Conservation (phyloP, 2,113 vertebrate genomes). For the Callipepla squamata region DNA sequence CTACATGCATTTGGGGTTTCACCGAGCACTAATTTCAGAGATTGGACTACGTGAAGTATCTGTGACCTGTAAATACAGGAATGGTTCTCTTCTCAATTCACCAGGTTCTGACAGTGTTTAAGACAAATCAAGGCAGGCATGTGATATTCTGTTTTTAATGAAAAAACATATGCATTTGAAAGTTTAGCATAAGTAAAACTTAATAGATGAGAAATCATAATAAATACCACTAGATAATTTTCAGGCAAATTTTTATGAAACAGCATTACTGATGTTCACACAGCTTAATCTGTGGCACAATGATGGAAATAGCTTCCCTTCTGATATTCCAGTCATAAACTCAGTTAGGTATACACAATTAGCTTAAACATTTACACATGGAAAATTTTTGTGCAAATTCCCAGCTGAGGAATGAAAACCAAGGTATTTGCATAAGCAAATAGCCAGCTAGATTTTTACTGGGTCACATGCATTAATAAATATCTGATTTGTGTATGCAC, state of each 20-base stretch:
- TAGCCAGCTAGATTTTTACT: not conserved
- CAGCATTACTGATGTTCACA: not conserved
- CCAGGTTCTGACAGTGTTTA: not conserved
- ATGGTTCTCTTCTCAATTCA: not conserved
- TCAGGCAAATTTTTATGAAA: not conserved
- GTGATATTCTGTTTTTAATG: not conserved
- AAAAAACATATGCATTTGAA: not conserved
- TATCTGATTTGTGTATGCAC: not conserved
- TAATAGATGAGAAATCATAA: not conserved
- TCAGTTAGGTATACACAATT: not conserved
- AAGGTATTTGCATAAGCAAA: not conserved
- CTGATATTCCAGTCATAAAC: not conserved
- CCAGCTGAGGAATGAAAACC: not conserved
- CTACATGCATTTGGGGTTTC: not conserved
- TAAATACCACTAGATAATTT: not conserved
- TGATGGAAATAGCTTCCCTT: not conserved
- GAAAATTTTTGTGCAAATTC: not conserved
- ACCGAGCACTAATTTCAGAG: not conserved
- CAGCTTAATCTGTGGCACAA: not conserved
- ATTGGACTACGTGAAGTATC: not conserved
- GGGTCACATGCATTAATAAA: not conserved
- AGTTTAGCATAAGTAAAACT: not conserved
- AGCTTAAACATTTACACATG: not conserved
- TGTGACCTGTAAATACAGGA: not conserved
- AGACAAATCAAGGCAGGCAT: not conserved